Percentiles rank a stretch among this genome's conserved stretches.
phyloP scores from a whole-genome alignment of 2,888 invertebrate species.

The Nephrotoma appendiculata region DNA sequence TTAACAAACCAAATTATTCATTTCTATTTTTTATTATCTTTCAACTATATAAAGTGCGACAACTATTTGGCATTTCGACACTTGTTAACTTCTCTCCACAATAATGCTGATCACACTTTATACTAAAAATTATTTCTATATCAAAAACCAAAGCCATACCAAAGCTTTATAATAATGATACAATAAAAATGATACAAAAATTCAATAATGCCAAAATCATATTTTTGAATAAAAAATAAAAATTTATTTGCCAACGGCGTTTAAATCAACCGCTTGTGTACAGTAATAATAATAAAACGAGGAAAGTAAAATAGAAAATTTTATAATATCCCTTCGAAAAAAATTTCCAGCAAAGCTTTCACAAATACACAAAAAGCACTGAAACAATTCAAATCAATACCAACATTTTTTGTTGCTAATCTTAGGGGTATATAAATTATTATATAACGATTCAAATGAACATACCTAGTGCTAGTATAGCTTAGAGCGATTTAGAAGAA shows the following conservation, averaged over 20 bases:
- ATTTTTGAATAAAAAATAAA: neutral
- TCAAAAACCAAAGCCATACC: too few relatives aligned
- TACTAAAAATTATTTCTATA: too few relatives aligned
- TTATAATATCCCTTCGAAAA: neutral
- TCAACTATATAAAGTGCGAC: too few relatives aligned
- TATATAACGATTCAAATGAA: neutral
- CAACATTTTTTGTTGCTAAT: neutral
- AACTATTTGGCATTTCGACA: too few relatives aligned
- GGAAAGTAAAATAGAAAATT: neutral
- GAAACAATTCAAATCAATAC: neutral
- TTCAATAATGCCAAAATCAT: neutral
- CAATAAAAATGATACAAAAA: neutral
- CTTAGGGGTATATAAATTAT: neutral
- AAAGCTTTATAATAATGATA: neutral
- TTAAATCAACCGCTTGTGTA: neutral
- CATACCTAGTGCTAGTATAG: neutral
- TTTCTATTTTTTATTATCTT: too few relatives aligned
- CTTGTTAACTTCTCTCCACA: too few relatives aligned
- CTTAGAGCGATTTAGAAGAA: neutral
- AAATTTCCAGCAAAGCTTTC: neutral
- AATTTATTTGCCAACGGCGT: neutral
- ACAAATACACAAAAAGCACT: neutral
- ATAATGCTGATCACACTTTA: too few relatives aligned
- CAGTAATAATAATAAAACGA: neutral
- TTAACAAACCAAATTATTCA: too few relatives aligned